These are phyloP conservation scores for Mobula hypostoma DNA, from an alignment of 2,113 vertebrate genomes.

Conservation along the genomic window DNA sequence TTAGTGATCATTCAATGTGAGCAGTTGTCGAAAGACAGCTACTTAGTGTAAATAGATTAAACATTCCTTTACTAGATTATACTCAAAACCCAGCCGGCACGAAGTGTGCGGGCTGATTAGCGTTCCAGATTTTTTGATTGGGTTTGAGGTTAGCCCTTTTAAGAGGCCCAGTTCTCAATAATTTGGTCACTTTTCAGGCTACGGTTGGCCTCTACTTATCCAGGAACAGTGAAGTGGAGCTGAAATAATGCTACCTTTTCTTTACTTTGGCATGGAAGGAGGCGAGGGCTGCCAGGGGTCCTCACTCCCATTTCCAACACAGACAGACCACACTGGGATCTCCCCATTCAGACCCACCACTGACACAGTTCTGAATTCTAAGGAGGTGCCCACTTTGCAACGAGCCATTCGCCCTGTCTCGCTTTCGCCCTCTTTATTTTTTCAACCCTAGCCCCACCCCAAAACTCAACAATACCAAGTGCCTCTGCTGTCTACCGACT, in stretches of 20 bases:
- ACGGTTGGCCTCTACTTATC: constrained; percentile 46
- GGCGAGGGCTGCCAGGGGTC: constrained; percentile 42
- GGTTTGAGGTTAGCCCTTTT: constrained; percentile 50
- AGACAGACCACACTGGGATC: constrained; percentile 24
- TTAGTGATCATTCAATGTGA: constrained; percentile 45
- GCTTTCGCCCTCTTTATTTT: constrained; percentile 39
- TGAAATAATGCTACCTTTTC: constrained; percentile 48
- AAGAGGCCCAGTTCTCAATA: constrained; percentile 67
- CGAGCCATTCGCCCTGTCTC: not conserved
- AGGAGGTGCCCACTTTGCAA: constrained; percentile 39
- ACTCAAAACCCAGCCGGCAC: constrained; percentile 39
- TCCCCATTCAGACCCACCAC: constrained; percentile 39
- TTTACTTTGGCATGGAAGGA: constrained; percentile 46
- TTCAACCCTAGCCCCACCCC: constrained; percentile 40
- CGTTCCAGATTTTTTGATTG: constrained; percentile 43
- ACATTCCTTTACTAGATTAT: constrained; percentile 52
- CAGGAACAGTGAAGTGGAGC: constrained; percentile 56
- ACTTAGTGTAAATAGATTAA: constrained; percentile 42
- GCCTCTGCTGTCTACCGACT: not conserved
- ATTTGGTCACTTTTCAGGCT: constrained; percentile 63
- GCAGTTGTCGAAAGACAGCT: constrained; percentile 39
- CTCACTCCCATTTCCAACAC: constrained; percentile 36
- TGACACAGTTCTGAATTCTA: constrained; percentile 45
- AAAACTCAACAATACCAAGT: not conserved
- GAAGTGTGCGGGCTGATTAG: constrained; percentile 43